phyloP scores from a whole-genome alignment of 1,140 invertebrate genomes.

The Sinella curviseta region DNA sequence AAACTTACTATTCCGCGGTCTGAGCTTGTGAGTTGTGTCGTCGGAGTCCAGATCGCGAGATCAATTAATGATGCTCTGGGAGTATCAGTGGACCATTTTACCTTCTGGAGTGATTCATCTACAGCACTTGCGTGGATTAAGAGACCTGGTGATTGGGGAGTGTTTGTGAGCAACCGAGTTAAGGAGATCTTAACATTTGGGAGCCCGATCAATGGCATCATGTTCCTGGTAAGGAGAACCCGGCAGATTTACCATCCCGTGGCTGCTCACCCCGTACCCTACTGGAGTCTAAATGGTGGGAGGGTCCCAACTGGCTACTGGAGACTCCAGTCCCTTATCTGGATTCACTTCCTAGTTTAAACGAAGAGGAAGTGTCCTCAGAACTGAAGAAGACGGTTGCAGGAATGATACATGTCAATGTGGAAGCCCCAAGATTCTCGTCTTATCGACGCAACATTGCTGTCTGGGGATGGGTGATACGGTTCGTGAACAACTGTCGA shows the following conservation, averaged over 20 bases:
- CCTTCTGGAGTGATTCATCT: not conserved
- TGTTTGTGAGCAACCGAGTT: not conserved
- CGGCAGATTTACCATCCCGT: not conserved
- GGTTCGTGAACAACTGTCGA: not conserved
- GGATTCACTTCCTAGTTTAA: not conserved
- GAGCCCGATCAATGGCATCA: not conserved
- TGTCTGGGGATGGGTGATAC: not conserved
- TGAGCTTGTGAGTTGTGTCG: not conserved
- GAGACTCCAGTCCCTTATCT: not conserved
- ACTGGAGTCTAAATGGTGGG: not conserved
- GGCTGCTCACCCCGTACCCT: not conserved
- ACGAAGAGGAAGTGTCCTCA: not conserved
- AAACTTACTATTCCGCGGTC: not conserved
- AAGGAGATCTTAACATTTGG: not conserved
- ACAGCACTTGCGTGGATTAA: slow-evolving; percentile 6
- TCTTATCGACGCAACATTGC: not conserved
- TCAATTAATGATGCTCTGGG: not conserved
- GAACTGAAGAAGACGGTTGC: not conserved
- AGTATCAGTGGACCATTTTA: not conserved
- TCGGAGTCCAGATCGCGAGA: not conserved
- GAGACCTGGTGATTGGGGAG: not conserved
- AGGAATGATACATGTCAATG: not conserved
- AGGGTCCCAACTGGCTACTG: not conserved
- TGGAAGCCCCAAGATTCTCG: not conserved
- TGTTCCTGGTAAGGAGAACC: not conserved